Evolutionary conservation across 1,140 invertebrate species (phyloP).

Genomic region (Drosophila nasuta): DNA sequence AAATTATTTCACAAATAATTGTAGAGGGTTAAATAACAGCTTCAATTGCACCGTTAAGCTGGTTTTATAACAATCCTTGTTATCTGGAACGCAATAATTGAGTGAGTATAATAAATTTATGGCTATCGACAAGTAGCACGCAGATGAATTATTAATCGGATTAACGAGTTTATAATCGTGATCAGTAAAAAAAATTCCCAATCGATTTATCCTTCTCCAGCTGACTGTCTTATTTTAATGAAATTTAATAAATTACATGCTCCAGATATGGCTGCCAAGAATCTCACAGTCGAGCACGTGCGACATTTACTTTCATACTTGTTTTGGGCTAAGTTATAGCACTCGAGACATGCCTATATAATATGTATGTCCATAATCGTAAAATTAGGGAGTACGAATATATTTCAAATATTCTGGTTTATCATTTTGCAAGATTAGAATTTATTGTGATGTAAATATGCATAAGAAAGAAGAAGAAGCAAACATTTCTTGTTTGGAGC

Average conservation of each 20-base stretch:
- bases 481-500: slow-evolving; percentile 7
- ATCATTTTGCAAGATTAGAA: background rate
- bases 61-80: background rate
- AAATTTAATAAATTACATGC: background rate
- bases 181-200: no score
- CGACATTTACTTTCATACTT: background rate
- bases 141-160: no score
- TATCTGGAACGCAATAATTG: background rate
- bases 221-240: background rate
- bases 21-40: background rate
- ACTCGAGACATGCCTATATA: background rate
- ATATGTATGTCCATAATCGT: background rate
- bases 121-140: no score
- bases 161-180: no score
- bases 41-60: background rate
- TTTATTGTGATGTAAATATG: slow-evolving; percentile 16
- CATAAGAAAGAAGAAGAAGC: background rate
- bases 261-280: background rate
- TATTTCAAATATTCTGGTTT: slow-evolving; percentile 1
- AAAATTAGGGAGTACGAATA: background rate
- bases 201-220: no score
- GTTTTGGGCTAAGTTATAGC: background rate
- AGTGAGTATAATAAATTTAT: background rate
- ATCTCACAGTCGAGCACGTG: background rate
- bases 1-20: background rate